These are phyloP conservation scores for Myotis brandtii DNA, from an alignment of 2,113 vertebrate species.

Conservation along the genomic window DNA sequence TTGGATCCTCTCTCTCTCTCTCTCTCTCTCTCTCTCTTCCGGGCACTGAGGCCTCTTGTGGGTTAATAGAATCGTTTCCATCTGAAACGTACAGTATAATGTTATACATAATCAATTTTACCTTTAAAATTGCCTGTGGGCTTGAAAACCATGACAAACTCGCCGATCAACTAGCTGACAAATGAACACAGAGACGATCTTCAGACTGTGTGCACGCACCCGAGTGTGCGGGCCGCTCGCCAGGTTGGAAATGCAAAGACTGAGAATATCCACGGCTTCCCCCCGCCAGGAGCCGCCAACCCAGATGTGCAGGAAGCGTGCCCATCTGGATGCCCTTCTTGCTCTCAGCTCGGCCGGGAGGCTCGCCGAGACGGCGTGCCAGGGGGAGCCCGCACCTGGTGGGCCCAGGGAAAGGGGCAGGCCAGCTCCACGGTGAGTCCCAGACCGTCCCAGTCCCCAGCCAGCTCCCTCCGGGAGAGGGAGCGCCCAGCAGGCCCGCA, in stretches of 20 bases:
- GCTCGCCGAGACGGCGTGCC: neutral
- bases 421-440: neutral
- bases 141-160: neutral
- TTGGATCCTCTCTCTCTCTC: no score
- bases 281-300: neutral
- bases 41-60: neutral
- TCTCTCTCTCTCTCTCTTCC: neutral
- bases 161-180: neutral
- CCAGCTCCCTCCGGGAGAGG: neutral
- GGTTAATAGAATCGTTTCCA: neutral
- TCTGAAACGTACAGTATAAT: neutral
- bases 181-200: neutral
- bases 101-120: no score
- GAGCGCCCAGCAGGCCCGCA: neutral
- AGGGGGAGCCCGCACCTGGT: neutral
- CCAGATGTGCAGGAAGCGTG: neutral
- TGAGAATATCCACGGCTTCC: neutral
- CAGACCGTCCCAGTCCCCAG: neutral
- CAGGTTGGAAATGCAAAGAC: neutral
- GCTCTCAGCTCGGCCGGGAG: neutral
- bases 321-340: neutral
- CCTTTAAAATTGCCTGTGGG: neutral
- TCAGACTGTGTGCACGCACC: rapidly evolving
- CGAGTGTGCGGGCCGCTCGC: neutral
- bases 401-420: neutral